Base-by-base conservation (phyloP, 2,888 invertebrate genomes). In the Augiades crinisus region DNA sequence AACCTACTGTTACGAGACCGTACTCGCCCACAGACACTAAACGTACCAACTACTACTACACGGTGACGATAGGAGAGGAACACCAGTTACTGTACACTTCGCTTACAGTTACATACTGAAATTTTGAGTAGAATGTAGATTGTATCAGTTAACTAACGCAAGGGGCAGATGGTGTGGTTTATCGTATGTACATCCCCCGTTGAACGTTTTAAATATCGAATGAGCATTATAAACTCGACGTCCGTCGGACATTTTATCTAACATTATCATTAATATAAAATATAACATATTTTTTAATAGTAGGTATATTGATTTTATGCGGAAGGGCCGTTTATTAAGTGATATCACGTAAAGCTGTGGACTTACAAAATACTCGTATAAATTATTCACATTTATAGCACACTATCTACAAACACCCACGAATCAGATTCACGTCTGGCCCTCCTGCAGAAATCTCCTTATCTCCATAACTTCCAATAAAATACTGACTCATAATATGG, bases 371-470 rank as follows among this genome's bases (percentile, higher is more conserved):
- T 87, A 88, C 79, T 89, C 86, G 87, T 88, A 87, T 87, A 88
- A 88, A 88, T 87, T 88, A 88, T 88, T 86, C 87, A 88, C 88
- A 87, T 85, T 85, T 86, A 87, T 86, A 86, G 88, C 86, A 87
- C 82, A 87, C 81, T 89, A 89, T 87, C 87, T 87, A 88, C 87
- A 87, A 74, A 82, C 83, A 86, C 77, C 80, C 85, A 78, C 80
- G 70, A 65, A 69, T 78, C 77, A 78, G 73, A 72, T 72, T 76
- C 79, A 78, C 78, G 71, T 64, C 69, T 72, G 85, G 79, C 82
- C 83, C 85, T 80, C 65, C 78, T 67, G 81, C 81, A 79, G 70
- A 76, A 80, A 85, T 81, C 78, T 68, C 62, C 78, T 78, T 78
- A 82, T 63, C 62, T 66, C 67, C 67, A 67, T 75, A 77, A 83